Evolutionary conservation across 1,140 invertebrate species (phyloP).

Genomic region (Hyles euphorbiae): DNA sequence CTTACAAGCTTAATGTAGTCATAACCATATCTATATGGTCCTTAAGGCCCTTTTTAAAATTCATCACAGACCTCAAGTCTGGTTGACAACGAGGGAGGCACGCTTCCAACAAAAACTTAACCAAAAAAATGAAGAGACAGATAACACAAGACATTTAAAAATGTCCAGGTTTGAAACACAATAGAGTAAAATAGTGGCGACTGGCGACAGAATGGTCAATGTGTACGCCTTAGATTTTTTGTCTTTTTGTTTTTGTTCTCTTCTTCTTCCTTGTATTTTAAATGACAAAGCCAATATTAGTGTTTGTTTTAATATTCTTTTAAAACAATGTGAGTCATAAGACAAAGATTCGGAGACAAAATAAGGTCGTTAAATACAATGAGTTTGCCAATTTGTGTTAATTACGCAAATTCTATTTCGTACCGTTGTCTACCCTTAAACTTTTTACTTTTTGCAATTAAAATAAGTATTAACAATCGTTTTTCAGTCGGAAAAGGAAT

Average conservation of each 20-base stretch:
- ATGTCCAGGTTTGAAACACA: constrained; percentile 51
- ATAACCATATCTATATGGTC: constrained; percentile 51
- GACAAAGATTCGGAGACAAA: too few relatives aligned
- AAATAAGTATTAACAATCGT: too few relatives aligned
- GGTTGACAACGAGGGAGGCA: constrained; percentile 46
- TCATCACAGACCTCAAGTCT: constrained; percentile 55
- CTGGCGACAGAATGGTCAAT: constrained; percentile 43
- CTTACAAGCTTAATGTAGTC: constrained; percentile 42
- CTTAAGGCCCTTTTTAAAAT: constrained; percentile 63
- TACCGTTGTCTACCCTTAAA: too few relatives aligned
- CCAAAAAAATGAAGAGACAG: constrained; percentile 39
- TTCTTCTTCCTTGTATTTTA: constrained; percentile 1
- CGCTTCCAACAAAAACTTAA: constrained; percentile 51
- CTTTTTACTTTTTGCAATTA: too few relatives aligned
- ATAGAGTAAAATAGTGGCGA: constrained; percentile 50
- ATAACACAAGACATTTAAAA: constrained; percentile 61
- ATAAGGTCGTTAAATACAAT: too few relatives aligned
- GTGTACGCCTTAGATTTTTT: neutral
- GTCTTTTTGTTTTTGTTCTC: constrained; percentile 9
- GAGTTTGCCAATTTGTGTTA: too few relatives aligned
- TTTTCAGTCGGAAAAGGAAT: too few relatives aligned
- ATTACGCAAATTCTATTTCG: too few relatives aligned
- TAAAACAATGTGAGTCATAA: too few relatives aligned
- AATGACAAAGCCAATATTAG: constrained; percentile 1
- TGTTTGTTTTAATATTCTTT: neutral